Percentiles rank a stretch among this genome's conserved stretches.
Evolutionary conservation across 2,888 invertebrate genomes (phyloP).

Genomic region (Himalopsyche tibetana): DNA sequence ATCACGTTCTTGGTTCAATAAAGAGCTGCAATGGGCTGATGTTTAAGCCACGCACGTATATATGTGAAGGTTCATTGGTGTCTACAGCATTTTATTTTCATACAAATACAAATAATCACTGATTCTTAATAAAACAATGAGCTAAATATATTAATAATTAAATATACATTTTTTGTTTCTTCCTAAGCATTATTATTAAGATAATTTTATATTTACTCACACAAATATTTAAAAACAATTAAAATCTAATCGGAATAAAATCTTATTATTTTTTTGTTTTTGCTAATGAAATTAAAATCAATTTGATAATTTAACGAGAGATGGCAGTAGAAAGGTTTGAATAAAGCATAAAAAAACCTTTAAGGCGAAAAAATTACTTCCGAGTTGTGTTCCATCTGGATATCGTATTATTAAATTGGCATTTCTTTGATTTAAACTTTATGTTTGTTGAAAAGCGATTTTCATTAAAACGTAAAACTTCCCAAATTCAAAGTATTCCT

Average conservation of each 20-base stretch:
- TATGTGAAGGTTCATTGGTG: no score
- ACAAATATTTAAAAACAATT: neutral
- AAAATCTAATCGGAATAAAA: neutral
- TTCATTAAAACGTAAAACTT: neutral
- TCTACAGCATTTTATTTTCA: no score
- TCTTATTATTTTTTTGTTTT: neutral
- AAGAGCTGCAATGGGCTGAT: no score
- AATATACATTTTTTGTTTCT: no score
- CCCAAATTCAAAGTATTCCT: neutral
- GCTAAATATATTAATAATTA: no score
- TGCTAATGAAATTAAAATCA: neutral
- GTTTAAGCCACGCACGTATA: no score
- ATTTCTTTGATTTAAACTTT: conserved; percentile 3
- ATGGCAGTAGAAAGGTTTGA: neutral
- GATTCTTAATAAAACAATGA: no score
- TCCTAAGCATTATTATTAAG: no score
- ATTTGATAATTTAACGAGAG: neutral
- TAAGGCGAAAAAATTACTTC: neutral
- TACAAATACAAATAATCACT: no score
- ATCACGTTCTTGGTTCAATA: no score
- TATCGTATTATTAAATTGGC: neutral
- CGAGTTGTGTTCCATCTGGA: neutral
- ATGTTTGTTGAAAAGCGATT: conserved; percentile 13
- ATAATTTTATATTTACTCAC: no score
- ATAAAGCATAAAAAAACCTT: neutral